Percentiles rank a stretch among this genome's conserved stretches.
Conservation (phyloP, 2,888 invertebrate species). For the Diachrysia chrysitis region DNA sequence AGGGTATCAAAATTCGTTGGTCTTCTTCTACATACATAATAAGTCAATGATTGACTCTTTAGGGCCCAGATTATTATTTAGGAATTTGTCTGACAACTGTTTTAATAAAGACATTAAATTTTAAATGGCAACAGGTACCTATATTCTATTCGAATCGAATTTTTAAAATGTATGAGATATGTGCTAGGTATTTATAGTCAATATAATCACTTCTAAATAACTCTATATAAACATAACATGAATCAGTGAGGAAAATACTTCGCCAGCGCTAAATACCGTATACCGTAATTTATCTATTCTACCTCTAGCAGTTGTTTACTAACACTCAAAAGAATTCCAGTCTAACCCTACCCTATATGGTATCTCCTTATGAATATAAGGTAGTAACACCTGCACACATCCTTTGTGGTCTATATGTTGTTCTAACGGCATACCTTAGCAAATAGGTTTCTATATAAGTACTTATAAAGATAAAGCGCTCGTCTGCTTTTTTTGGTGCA, state of each 20-base stretch:
- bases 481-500: slow-evolving; percentile 36
- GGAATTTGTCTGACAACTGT: too few species aligned
- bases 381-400: slow-evolving; percentile 42
- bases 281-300: not conserved
- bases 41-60: too few species aligned
- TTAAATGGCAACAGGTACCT: too few species aligned
- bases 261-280: not conserved
- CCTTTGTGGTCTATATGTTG: slow-evolving; percentile 41
- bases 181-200: not conserved
- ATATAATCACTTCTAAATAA: not conserved
- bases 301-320: slow-evolving; percentile 18
- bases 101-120: too few species aligned
- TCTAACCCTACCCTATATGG: slow-evolving; percentile 35
- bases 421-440: slow-evolving; percentile 50
- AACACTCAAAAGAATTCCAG: slow-evolving; percentile 20
- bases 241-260: not conserved
- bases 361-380: slow-evolving; percentile 38
- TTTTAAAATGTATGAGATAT: too few species aligned
- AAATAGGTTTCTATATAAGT: slow-evolving; percentile 20
- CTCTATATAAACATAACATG: not conserved
- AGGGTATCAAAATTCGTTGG: too few species aligned
- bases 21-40: too few species aligned
- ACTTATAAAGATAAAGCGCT: slow-evolving; percentile 16
- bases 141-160: too few species aligned
- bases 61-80: too few species aligned